Conservation (phyloP, 1,140 invertebrate species). For the Aphaenogaster rudis region DNA sequence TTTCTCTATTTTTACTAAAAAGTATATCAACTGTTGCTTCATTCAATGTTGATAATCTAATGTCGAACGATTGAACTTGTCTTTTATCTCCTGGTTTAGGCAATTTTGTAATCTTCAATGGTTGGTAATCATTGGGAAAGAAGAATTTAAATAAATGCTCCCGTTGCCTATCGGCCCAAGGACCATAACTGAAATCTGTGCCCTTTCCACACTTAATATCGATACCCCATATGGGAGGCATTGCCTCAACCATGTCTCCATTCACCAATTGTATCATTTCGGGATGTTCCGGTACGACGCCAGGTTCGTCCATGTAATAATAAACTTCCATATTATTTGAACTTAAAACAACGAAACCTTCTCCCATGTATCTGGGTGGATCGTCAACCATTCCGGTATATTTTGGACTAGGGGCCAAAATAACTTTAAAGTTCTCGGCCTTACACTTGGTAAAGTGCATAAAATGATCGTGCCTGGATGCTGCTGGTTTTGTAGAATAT, state of each 20-base stretch:
- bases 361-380: slow-evolving; percentile 98
- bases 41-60: slow-evolving; percentile 95
- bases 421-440: slow-evolving; percentile 97
- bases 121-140: slow-evolving; percentile 96
- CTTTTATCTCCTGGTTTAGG: slow-evolving; percentile 95
- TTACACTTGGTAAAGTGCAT: slow-evolving; percentile 99
- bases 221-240: slow-evolving; percentile 97
- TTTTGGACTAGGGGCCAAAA: slow-evolving; percentile 97
- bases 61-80: slow-evolving; percentile 96
- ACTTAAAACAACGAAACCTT: slow-evolving; percentile 98
- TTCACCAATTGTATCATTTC: slow-evolving; percentile 96
- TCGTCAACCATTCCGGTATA: slow-evolving; percentile 97
- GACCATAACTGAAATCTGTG: slow-evolving; percentile 99
- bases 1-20: slow-evolving; percentile 98
- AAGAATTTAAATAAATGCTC: slow-evolving; percentile 99
- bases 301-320: slow-evolving; percentile 98
- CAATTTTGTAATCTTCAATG: slow-evolving; percentile 91
- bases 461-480: slow-evolving; percentile 96
- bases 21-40: slow-evolving; percentile 98
- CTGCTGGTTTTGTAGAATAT: slow-evolving; percentile 98
- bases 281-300: slow-evolving; percentile 95
- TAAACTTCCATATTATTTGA: slow-evolving; percentile 98
- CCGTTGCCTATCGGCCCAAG: slow-evolving; percentile 98
- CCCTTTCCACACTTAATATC: slow-evolving; percentile 99
- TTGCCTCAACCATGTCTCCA: slow-evolving; percentile 96